phyloP scores from a whole-genome alignment of 2,888 invertebrate genomes.

The Torymus aiolomorphi region DNA sequence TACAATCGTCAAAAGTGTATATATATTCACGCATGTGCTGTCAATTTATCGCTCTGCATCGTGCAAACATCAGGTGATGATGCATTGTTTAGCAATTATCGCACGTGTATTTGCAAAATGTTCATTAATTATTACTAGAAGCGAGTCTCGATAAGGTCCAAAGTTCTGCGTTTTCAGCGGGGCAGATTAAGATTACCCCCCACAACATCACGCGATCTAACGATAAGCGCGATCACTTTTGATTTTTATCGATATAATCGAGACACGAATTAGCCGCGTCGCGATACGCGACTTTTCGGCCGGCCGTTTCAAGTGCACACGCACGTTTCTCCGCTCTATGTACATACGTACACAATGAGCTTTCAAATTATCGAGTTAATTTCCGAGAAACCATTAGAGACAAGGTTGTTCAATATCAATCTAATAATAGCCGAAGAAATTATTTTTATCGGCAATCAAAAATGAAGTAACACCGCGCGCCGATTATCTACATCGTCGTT shows the following conservation, averaged over 20 bases:
- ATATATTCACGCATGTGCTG: neutral
- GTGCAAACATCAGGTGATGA: neutral
- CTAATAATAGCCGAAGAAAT: neutral
- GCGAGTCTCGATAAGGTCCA: constrained; percentile 9
- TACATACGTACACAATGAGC: neutral
- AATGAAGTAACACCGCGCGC: no score
- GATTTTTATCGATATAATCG: constrained; percentile 12
- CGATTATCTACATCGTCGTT: no score
- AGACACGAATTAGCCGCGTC: constrained; percentile 6
- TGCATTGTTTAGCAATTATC: neutral
- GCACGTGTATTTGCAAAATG: constrained; percentile 12
- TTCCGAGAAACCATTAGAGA: neutral
- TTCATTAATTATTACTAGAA: constrained; percentile 14
- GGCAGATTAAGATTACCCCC: neutral
- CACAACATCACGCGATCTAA: neutral
- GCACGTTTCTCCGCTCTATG: neutral
- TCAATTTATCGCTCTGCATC: neutral
- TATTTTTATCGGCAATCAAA: no score
- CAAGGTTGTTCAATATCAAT: no score
- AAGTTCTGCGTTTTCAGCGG: constrained; percentile 1
- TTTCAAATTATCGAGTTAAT: constrained; percentile 21
- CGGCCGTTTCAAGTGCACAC: constrained; percentile 20
- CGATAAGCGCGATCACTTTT: neutral
- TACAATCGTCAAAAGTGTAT: neutral
- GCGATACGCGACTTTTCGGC: constrained; percentile 2